Base-by-base conservation (phyloP, 2,797 vertebrate genomes). In the Scyliorhinus canicula region DNA sequence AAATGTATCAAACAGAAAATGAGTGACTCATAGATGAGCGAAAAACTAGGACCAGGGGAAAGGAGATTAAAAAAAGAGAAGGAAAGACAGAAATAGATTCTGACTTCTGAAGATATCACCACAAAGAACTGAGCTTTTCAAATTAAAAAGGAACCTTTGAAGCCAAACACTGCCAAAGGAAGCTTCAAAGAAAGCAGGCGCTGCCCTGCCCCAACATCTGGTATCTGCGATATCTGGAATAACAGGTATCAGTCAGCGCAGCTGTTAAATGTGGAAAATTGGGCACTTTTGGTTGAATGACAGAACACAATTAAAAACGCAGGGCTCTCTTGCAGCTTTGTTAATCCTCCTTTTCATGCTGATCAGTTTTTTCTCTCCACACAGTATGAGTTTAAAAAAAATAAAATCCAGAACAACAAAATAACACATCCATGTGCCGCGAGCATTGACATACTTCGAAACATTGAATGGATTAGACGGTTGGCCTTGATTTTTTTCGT, bases 401-500 rank as follows among this genome's bases (percentile, higher is more conserved):
- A 47, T 65, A 84, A 63, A 85, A 50, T 5, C 28, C 47, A 35
- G 67, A 94, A 94, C 93, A 71, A 94, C 93, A 94, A 74, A 94
- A 94, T 94, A 74, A 94, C 67, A 71, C 47, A 47, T 52, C 44
- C 4, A 67, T 65, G 12, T 74, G 67, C 40, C 47, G 67, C 47
- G 6, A 90, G 93, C 93, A 71, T 28, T 31, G 50, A 31, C 67
- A 86, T 84, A 69, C n/a, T 95, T 85, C 95, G 97, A 97, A 97
- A 97, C 97, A 96, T 97, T 97, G 97, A 97, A 97, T 97, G 97
- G 97, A 98, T 98, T 97, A 98, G 97, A 97, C 95, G 96, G 96
- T 96, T 95, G 97, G 97, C 97, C 97, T 97, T 97, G 97, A 97
- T 98, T 97, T 97, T 97, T 97, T 97, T 96, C 97, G 97, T 97